Conservation (phyloP, 2,888 invertebrate species). For the Deilephila porcellus region DNA sequence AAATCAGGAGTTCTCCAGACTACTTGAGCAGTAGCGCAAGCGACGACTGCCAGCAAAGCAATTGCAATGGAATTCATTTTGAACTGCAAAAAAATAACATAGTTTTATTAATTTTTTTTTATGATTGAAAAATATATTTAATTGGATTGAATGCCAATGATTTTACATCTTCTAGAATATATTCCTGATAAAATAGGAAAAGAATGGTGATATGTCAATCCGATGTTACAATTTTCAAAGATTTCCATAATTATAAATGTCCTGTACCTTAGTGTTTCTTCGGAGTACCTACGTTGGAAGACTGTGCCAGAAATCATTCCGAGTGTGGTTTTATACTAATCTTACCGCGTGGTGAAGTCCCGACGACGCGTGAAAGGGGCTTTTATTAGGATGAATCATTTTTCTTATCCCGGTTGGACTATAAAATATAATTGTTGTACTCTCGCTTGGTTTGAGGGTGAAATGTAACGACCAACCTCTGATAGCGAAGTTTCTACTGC, state of each 20-base stretch:
- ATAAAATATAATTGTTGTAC: too few species aligned
- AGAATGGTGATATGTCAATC: too few species aligned
- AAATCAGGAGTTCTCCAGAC: conserved; percentile 48
- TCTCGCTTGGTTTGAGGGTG: too few species aligned
- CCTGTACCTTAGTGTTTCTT: neutral
- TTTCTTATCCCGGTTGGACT: neutral
- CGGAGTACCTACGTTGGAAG: too few species aligned
- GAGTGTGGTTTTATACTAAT: conserved; percentile 3
- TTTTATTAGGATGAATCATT: neutral
- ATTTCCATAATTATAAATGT: neutral
- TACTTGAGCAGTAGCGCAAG: conserved; percentile 45
- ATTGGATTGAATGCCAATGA: too few species aligned
- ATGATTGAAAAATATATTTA: too few species aligned
- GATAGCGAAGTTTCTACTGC: too few species aligned
- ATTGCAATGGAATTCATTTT: conserved; percentile 43
- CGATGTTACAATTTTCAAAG: too few species aligned
- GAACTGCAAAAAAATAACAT: conserved; percentile 32
- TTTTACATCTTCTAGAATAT: too few species aligned
- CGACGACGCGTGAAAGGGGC: neutral
- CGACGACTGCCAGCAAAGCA: conserved; percentile 41
- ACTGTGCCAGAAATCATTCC: neutral
- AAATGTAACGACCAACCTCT: too few species aligned
- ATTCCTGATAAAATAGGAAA: too few species aligned
- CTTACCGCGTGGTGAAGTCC: neutral
- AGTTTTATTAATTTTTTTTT: too few species aligned